Percentiles rank a stretch among this genome's conserved stretches.
These are phyloP conservation scores for Carposina sasakii DNA, from an alignment of 1,140 invertebrate genomes.

Conservation along the genomic window DNA sequence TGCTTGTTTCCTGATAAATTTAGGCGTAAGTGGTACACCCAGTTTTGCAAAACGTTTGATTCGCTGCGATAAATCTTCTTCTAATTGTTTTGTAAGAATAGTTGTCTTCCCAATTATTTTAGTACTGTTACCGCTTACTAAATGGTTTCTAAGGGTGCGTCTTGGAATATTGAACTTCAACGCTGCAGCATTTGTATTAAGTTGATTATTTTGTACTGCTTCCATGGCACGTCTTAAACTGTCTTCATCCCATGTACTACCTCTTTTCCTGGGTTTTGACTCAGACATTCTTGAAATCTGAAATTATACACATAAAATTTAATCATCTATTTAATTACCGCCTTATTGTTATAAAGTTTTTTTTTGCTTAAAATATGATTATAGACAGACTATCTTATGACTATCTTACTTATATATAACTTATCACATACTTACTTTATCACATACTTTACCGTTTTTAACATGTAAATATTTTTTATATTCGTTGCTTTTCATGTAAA, in stretches of 20 bases:
- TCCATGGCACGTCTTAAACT: slow-evolving; percentile 3
- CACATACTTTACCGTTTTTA: too few species aligned
- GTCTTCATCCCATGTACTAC: slow-evolving; percentile 3
- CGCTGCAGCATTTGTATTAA: slow-evolving; percentile 3
- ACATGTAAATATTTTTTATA: too few species aligned
- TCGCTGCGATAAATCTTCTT: slow-evolving; percentile 1
- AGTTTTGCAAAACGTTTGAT: neutral
- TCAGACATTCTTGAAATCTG: neutral
- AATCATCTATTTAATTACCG: neutral
- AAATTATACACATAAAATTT: neutral
- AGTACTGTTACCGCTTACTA: neutral
- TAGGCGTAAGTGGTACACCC: neutral
- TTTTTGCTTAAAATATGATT: too few species aligned
- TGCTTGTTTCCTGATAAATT: slow-evolving; percentile 17
- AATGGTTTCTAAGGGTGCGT: neutral
- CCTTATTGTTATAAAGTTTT: neutral
- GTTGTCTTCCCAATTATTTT: neutral
- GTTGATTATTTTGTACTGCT: slow-evolving; percentile 1
- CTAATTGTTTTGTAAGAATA: slow-evolving; percentile 1
- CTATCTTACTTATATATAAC: neutral
- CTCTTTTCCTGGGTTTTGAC: slow-evolving; percentile 2
- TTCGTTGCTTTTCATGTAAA: too few species aligned
- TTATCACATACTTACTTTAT: neutral
- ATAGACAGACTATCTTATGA: too few species aligned
- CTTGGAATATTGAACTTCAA: slow-evolving; percentile 3